A percentile compares a stretch with the other conserved stretches of the same genome.
Evolutionary conservation across 2,113 vertebrate genomes (phyloP).

Genomic region (Indri indri): DNA sequence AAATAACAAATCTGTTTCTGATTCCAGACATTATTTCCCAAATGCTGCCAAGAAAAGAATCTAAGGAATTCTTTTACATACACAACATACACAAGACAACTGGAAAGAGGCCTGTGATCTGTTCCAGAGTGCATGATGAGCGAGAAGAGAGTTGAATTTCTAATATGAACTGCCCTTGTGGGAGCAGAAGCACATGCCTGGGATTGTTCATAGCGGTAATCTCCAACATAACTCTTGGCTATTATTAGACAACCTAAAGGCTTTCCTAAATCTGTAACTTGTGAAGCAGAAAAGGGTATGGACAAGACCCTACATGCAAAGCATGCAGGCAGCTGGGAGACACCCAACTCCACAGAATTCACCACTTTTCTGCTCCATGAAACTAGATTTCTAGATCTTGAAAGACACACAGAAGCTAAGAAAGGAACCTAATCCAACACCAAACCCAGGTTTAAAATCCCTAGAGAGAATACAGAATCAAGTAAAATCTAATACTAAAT

Average conservation of each 20-base stretch:
- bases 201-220: conserved; percentile 79
- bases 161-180: conserved; percentile 69
- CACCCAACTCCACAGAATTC: conserved; percentile 39
- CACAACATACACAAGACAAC: conserved; percentile 83
- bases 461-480: not conserved
- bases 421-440: not conserved
- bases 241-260: conserved; percentile 84
- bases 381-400: conserved; percentile 23
- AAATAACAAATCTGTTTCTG: conserved; percentile 86
- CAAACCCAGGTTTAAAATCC: not conserved
- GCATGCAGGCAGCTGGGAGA: conserved; percentile 58
- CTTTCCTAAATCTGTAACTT: conserved; percentile 81
- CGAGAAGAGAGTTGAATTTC: conserved; percentile 61
- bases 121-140: not conserved
- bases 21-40: conserved; percentile 83
- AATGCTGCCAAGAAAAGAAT: conserved; percentile 85
- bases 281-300: conserved; percentile 68
- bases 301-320: conserved; percentile 46
- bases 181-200: conserved; percentile 81
- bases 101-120: conserved; percentile 80
- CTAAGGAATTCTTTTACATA: conserved; percentile 83
- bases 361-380: not conserved
- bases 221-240: conserved; percentile 81
- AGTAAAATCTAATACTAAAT: not conserved
- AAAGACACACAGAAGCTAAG: not conserved